These are phyloP conservation scores for Gymnocheta viridis DNA, from an alignment of 2,888 invertebrate species.

Conservation along the genomic window DNA sequence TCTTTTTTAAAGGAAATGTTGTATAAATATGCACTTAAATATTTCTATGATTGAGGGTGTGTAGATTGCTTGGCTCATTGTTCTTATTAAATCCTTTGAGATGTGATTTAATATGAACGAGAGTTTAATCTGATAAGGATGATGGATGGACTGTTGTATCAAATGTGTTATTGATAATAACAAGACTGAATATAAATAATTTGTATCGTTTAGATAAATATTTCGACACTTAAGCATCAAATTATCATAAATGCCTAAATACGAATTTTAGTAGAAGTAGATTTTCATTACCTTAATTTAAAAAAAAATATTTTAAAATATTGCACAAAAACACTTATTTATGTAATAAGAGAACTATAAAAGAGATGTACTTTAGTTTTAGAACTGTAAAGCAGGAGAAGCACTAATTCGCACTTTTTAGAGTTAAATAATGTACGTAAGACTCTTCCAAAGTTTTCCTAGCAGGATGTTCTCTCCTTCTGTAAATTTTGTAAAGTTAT, in stretches of 20 bases:
- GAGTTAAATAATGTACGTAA: too few relatives aligned
- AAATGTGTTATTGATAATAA: not conserved
- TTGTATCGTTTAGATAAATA: not conserved
- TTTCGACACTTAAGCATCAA: not conserved
- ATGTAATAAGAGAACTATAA: too few relatives aligned
- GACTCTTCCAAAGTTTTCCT: too few relatives aligned
- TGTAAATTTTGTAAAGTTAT: too few relatives aligned
- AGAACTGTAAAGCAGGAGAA: too few relatives aligned
- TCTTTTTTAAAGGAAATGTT: not conserved
- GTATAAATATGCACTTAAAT: conserved; percentile 4
- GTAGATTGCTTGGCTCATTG: not conserved
- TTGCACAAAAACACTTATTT: too few relatives aligned
- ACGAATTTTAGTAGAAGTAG: too few relatives aligned
- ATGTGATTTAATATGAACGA: not conserved
- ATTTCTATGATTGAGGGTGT: conserved; percentile 1
- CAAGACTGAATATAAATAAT: not conserved
- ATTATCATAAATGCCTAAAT: not conserved
- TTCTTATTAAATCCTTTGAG: conserved; percentile 2
- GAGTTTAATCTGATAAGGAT: not conserved
- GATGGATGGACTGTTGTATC: not conserved
- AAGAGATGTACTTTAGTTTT: too few relatives aligned
- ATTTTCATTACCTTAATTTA: too few relatives aligned
- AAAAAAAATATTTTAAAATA: too few relatives aligned
- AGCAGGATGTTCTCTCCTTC: too few relatives aligned
- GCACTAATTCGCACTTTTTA: too few relatives aligned